Conservation (phyloP, 2,113 vertebrate genomes). For the Bungarus multicinctus region DNA sequence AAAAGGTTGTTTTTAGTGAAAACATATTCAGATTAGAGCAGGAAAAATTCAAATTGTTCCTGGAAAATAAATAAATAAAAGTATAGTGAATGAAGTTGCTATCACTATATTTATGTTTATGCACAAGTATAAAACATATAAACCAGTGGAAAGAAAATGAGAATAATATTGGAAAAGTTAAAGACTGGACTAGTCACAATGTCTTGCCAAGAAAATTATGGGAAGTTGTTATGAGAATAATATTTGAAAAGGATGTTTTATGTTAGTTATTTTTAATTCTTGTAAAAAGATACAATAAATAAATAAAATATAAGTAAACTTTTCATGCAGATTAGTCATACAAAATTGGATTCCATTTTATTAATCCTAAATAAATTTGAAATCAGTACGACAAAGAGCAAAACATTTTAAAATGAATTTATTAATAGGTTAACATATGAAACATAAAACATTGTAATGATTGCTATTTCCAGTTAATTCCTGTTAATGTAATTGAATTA, state of each 20-base stretch:
- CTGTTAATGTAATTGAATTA: background rate
- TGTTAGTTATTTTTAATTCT: background rate
- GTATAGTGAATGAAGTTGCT: background rate
- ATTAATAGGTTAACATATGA: conserved; percentile 1
- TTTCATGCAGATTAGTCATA: background rate
- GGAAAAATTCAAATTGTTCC: background rate
- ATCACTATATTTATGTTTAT: background rate
- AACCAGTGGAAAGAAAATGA: background rate
- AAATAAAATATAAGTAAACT: background rate
- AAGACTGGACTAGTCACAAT: background rate
- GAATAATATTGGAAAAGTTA: background rate
- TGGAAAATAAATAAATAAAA: background rate
- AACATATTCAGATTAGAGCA: background rate
- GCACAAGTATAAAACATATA: background rate
- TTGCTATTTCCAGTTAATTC: background rate
- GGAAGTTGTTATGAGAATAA: background rate
- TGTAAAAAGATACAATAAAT: background rate
- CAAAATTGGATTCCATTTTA: background rate
- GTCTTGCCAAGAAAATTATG: background rate
- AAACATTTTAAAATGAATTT: background rate
- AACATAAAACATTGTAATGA: background rate
- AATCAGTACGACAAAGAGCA: background rate
- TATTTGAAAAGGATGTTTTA: background rate
- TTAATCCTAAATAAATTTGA: background rate
- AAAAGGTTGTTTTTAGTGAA: background rate